These are phyloP conservation scores for Xanthia icteritia DNA, from an alignment of 2,888 invertebrate genomes.

Conservation along the genomic window DNA sequence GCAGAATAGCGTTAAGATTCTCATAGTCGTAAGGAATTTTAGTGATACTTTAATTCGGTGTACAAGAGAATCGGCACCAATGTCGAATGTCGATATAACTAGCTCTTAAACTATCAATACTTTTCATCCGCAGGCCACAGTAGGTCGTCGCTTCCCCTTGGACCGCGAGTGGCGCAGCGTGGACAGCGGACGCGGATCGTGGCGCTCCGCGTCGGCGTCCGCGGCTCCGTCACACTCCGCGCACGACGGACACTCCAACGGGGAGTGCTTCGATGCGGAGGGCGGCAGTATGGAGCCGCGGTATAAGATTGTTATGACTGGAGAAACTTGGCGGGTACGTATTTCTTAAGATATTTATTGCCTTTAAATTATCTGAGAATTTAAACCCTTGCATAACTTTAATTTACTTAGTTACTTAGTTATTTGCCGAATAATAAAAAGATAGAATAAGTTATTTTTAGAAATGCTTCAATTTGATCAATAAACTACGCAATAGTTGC, in stretches of 20 bases:
- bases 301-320: slow-evolving; percentile 86
- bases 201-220: slow-evolving; percentile 62
- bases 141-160: slow-evolving; percentile 76
- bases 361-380: neutral
- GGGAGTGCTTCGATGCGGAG: slow-evolving; percentile 67
- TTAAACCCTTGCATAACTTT: neutral
- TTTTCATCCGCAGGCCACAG: slow-evolving; percentile 69
- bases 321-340: slow-evolving; percentile 84
- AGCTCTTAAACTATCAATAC: too few relatives aligned
- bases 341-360: neutral
- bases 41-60: too few relatives aligned
- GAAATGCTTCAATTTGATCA: neutral
- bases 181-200: slow-evolving; percentile 79
- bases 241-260: neutral
- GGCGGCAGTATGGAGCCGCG: slow-evolving; percentile 62
- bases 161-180: slow-evolving; percentile 74
- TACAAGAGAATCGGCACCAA: too few relatives aligned
- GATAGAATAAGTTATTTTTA: neutral
- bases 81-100: too few relatives aligned
- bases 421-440: neutral
- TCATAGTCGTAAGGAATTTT: too few relatives aligned
- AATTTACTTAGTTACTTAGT: neutral
- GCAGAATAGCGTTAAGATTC: too few relatives aligned
- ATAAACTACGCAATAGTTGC: neutral
- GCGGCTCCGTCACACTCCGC: slow-evolving; percentile 10